phyloP scores from a whole-genome alignment of 1,140 invertebrate genomes.

The Ceratitis capitata region DNA sequence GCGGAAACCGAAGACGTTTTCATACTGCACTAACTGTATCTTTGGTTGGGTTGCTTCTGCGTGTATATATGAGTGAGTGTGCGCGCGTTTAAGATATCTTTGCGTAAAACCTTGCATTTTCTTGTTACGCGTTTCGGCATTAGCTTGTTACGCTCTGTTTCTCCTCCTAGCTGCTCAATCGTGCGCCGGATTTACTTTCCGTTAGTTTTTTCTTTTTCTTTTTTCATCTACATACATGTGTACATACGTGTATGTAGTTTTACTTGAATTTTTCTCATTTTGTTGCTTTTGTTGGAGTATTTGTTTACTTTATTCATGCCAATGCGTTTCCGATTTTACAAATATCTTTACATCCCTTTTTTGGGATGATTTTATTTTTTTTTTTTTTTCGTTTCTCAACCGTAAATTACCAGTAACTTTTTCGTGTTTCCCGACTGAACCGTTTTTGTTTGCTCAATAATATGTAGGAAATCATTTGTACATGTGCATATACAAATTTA shows the following conservation, averaged over 20 bases:
- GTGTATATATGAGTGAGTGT: no score
- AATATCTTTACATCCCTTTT: not conserved
- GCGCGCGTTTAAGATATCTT: not conserved
- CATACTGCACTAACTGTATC: no score
- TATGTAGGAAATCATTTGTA: no score
- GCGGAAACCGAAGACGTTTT: no score
- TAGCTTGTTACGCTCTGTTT: constrained; percentile 31
- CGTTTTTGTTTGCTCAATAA: no score
- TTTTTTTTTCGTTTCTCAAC: constrained; percentile 12
- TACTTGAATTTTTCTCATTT: no score
- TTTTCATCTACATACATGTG: not conserved
- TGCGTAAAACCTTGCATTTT: constrained; percentile 31
- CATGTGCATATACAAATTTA: no score
- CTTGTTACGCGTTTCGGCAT: constrained; percentile 11
- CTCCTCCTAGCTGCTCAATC: not conserved
- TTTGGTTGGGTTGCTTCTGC: no score
- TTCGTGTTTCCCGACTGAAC: not conserved
- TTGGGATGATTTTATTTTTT: not conserved
- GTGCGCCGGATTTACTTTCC: constrained; percentile 1
- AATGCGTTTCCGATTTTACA: not conserved
- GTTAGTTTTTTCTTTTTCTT: not conserved
- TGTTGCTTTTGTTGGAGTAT: not conserved
- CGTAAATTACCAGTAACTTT: not conserved
- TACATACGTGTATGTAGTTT: not conserved
- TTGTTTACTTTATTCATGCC: constrained; percentile 31